Evolutionary conservation across 1,140 invertebrate genomes (phyloP).

Genomic region (Paraescarpia echinospica): DNA sequence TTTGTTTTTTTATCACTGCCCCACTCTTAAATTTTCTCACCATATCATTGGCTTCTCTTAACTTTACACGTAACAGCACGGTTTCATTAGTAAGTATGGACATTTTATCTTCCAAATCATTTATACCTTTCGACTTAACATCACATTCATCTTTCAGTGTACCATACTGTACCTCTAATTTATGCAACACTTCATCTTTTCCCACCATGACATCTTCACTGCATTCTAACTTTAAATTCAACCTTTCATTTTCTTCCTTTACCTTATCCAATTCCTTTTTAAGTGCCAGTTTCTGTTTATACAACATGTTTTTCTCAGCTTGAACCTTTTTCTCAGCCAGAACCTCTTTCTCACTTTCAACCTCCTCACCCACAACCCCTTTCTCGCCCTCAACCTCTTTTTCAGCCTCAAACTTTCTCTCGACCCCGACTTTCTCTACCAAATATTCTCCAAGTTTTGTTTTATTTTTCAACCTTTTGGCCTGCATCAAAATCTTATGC

Average conservation of each 20-base stretch:
- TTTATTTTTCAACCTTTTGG: background rate
- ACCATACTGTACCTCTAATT: background rate
- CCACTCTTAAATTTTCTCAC: constrained; percentile 11
- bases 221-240: constrained; percentile 11
- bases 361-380: too few species aligned
- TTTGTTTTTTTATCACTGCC: background rate
- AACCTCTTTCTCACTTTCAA: too few species aligned
- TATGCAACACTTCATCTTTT: background rate
- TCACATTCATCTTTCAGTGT: background rate
- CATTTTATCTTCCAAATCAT: constrained; percentile 15
- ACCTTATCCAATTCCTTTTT: background rate
- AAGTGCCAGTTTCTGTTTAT: background rate
- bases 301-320: too few species aligned
- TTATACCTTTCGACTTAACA: constrained; percentile 8
- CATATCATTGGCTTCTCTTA: background rate
- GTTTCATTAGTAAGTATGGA: background rate
- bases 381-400: too few species aligned
- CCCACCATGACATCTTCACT: background rate
- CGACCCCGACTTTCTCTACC: background rate
- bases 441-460: constrained; percentile 13
- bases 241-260: constrained; percentile 10
- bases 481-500: background rate
- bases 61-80: background rate
- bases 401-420: background rate
- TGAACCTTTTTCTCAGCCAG: too few species aligned